Percentiles rank a stretch among this genome's conserved stretches.
Evolutionary conservation across 2,888 invertebrate genomes (phyloP).

Genomic region (Mamestra brassicae): DNA sequence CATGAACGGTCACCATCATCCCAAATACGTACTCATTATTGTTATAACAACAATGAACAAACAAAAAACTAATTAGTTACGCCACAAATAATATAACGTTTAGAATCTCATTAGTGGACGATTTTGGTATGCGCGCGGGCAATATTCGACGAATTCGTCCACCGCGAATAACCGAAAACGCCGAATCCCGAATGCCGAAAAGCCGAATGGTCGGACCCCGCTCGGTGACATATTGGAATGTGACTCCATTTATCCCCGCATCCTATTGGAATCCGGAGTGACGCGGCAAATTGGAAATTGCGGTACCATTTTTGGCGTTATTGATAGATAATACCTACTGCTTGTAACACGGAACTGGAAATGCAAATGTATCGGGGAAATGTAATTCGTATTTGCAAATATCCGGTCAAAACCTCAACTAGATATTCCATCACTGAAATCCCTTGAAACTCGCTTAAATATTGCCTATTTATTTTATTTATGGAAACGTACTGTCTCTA

Average conservation of each 20-base stretch:
- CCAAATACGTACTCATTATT: constrained; percentile 62
- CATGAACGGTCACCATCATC: constrained; percentile 46
- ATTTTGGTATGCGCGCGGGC: constrained; percentile 79
- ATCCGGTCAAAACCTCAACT: constrained; percentile 15
- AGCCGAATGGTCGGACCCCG: constrained; percentile 86
- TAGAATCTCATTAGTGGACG: constrained; percentile 85
- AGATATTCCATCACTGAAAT: not conserved
- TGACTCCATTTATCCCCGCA: constrained; percentile 90
- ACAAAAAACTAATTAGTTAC: constrained; percentile 73
- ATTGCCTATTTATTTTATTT: constrained; percentile 21
- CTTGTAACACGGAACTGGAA: constrained; percentile 76
- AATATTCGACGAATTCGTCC: constrained; percentile 81
- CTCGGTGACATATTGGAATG: constrained; percentile 91
- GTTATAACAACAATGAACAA: constrained; percentile 63
- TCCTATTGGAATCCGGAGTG: constrained; percentile 91
- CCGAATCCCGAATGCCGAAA: constrained; percentile 84
- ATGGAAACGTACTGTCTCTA: constrained; percentile 38
- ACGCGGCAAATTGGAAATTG: constrained; percentile 90
- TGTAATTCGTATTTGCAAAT: constrained; percentile 26
- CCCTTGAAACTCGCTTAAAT: not conserved
- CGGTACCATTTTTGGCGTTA: constrained; percentile 89
- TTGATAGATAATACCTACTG: constrained; percentile 84
- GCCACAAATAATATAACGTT: constrained; percentile 71
- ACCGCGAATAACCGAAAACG: constrained; percentile 82
- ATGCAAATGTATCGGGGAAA: constrained; percentile 56